Percentiles rank a stretch among this genome's conserved stretches.
Conservation (phyloP, 2,888 invertebrate species). For the Blastobasis adustella region DNA sequence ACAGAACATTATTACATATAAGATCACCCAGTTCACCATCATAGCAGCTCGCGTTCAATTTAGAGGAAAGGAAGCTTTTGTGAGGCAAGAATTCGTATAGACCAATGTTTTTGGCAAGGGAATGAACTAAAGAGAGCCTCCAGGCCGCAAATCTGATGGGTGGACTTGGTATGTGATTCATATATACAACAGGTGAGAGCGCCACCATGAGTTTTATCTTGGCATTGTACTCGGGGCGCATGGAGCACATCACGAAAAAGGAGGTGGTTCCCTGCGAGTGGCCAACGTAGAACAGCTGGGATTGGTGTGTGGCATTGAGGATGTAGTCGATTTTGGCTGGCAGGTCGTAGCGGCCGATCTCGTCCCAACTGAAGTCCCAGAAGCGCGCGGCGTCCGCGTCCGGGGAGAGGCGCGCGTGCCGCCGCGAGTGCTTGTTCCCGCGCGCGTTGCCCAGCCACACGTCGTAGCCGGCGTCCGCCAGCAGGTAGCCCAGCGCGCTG, state of each 20-base stretch:
- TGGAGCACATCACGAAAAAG: constrained; percentile 77
- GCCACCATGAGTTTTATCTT: constrained; percentile 78
- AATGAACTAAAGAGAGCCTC: too few relatives aligned
- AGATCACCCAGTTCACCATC: too few relatives aligned
- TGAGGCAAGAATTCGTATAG: too few relatives aligned
- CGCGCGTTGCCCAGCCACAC: constrained; percentile 87
- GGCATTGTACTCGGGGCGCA: constrained; percentile 76
- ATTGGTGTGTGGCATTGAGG: constrained; percentile 65
- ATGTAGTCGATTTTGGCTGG: constrained; percentile 85
- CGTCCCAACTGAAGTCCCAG: constrained; percentile 85
- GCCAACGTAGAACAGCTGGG: constrained; percentile 82
- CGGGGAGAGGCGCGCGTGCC: constrained; percentile 60
- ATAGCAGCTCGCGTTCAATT: too few relatives aligned
- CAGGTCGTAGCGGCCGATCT: constrained; percentile 84
- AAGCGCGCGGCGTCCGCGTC: constrained; percentile 38
- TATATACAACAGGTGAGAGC: constrained; percentile 75
- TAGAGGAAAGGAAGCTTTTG: too few relatives aligned
- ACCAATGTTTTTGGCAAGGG: too few relatives aligned
- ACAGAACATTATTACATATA: too few relatives aligned
- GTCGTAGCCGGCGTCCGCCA: constrained; percentile 79
- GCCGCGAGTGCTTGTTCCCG: constrained; percentile 78
- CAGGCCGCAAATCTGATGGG: too few relatives aligned
- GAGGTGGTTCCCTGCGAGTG: constrained; percentile 81
- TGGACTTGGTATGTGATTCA: too few relatives aligned
- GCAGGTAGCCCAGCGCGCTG: constrained; percentile 31